Evolutionary conservation across 2,113 vertebrate genomes (phyloP).

Genomic region (Myrmecobius fasciatus): DNA sequence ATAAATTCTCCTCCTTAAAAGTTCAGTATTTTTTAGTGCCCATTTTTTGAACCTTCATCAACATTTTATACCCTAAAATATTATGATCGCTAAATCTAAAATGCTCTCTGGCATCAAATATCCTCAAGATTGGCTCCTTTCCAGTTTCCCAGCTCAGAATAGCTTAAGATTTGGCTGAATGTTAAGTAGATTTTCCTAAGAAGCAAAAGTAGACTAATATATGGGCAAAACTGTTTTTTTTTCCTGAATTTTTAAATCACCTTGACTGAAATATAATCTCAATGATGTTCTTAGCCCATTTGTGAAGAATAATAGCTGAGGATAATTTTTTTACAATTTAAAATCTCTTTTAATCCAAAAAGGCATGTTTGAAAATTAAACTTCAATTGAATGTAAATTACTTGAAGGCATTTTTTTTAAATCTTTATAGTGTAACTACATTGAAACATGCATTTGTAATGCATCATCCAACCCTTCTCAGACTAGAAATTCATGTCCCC

Average conservation of each 20-base stretch:
- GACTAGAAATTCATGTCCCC: neutral
- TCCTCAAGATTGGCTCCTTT: neutral
- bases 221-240: constrained; percentile 2
- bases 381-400: neutral
- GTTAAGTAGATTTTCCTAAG: constrained; percentile 27
- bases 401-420: neutral
- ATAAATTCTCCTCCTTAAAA: neutral
- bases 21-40: neutral
- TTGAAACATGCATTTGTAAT: neutral
- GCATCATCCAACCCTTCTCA: neutral
- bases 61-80: neutral
- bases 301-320: constrained; percentile 28
- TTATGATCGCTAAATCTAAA: constrained; percentile 42
- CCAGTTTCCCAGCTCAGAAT: constrained; percentile 10
- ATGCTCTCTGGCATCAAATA: neutral
- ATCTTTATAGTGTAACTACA: neutral
- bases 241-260: neutral
- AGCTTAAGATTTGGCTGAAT: constrained; percentile 17
- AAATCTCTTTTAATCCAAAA: neutral
- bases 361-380: neutral
- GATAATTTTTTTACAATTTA: constrained; percentile 8
- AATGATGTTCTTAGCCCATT: neutral
- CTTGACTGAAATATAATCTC: neutral
- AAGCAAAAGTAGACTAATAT: neutral
- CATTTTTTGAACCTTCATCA: neutral